These are phyloP conservation scores for Hydroisotoma schaefferi DNA, from an alignment of 2,888 invertebrate genomes.

Conservation along the genomic window DNA sequence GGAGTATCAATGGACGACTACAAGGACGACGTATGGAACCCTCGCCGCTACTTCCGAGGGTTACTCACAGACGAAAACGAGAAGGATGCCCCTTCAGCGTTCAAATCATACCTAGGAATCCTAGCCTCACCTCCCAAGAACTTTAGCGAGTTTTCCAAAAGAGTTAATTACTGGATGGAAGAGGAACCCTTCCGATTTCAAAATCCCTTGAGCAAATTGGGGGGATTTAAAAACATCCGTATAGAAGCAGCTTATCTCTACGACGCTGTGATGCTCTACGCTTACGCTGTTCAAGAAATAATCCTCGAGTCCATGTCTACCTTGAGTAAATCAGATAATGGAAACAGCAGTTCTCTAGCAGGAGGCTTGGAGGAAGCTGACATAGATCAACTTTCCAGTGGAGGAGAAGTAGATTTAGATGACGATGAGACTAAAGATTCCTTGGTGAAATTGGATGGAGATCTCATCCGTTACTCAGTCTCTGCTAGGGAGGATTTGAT, in stretches of 20 bases:
- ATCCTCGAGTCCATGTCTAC: slow-evolving; percentile 48
- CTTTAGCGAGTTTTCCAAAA: slow-evolving; percentile 60
- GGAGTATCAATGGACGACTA: slow-evolving; percentile 88
- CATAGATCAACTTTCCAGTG: too few relatives aligned
- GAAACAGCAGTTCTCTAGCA: too few relatives aligned
- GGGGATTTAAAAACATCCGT: slow-evolving; percentile 68
- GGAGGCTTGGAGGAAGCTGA: too few relatives aligned
- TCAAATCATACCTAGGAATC: slow-evolving; percentile 66
- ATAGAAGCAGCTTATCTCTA: slow-evolving; percentile 75
- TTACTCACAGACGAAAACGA: slow-evolving; percentile 64
- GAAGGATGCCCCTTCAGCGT: slow-evolving; percentile 65
- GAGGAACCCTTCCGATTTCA: slow-evolving; percentile 81
- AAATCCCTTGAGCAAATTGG: slow-evolving; percentile 70
- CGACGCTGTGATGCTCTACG: slow-evolving; percentile 84
- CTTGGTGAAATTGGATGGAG: neutral
- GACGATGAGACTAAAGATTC: too few relatives aligned
- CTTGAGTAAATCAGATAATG: too few relatives aligned
- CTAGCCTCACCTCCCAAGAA: slow-evolving; percentile 60
- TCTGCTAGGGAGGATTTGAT: too few relatives aligned
- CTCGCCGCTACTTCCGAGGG: slow-evolving; percentile 75
- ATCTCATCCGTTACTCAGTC: too few relatives aligned
- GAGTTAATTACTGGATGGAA: slow-evolving; percentile 65
- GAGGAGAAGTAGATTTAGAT: too few relatives aligned
- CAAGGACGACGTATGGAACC: slow-evolving; percentile 68
- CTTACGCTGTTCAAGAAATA: slow-evolving; percentile 61